These are phyloP conservation scores for Lepidochitona cinerea DNA, from an alignment of 2,888 invertebrate species.

Conservation along the genomic window DNA sequence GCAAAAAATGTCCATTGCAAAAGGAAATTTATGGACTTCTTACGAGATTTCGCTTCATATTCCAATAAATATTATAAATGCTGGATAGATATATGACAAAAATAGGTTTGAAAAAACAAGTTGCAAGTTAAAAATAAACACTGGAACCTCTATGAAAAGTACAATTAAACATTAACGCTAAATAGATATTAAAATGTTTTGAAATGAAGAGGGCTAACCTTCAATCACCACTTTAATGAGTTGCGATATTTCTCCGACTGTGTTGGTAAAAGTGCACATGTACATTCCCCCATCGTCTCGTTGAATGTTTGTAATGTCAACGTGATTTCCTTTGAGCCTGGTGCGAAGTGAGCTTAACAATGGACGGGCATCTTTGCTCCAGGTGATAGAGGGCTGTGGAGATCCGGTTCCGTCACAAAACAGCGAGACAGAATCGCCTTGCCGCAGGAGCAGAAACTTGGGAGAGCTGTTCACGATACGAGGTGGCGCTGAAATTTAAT, in stretches of 20 bases:
- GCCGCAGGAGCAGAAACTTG: slow-evolving; percentile 42
- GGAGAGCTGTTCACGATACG: slow-evolving; percentile 49
- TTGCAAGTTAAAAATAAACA: too few relatives aligned
- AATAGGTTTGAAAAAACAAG: too few relatives aligned
- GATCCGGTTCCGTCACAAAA: slow-evolving; percentile 96
- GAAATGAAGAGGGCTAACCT: slow-evolving; percentile 72
- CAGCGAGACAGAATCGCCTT: slow-evolving; percentile 93
- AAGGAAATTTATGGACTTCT: too few relatives aligned
- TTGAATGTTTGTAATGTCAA: slow-evolving; percentile 92
- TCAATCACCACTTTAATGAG: slow-evolving; percentile 96
- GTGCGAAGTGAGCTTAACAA: slow-evolving; percentile 41
- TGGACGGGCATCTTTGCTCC: slow-evolving; percentile 81
- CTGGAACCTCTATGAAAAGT: too few relatives aligned
- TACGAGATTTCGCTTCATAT: too few relatives aligned
- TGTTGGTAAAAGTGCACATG: slow-evolving; percentile 95
- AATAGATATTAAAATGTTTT: too few relatives aligned
- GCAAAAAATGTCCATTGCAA: too few relatives aligned
- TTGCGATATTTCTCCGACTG: slow-evolving; percentile 96
- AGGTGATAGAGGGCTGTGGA: slow-evolving; percentile 94
- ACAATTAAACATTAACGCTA: too few relatives aligned
- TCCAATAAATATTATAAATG: too few relatives aligned
- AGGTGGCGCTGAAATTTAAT: slow-evolving; percentile 52
- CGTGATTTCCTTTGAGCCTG: slow-evolving; percentile 71
- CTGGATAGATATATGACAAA: too few relatives aligned
- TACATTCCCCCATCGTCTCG: slow-evolving; percentile 97